These are phyloP conservation scores for Drosophila navojoa DNA, from an alignment of 1,140 invertebrate genomes.

Conservation along the genomic window DNA sequence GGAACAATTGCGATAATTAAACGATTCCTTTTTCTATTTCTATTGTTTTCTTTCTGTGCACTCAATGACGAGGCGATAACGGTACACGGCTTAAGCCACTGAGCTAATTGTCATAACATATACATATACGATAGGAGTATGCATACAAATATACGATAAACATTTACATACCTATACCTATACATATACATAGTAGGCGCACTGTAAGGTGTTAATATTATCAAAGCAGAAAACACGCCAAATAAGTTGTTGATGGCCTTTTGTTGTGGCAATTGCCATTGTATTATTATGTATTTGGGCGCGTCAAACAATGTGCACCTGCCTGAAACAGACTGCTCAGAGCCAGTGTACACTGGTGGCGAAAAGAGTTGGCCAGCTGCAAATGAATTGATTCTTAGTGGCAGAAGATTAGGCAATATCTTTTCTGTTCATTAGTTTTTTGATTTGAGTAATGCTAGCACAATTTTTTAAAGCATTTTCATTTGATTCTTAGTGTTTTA, in stretches of 20 bases:
- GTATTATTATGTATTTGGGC: slow-evolving; percentile 42
- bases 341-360: slow-evolving; percentile 25
- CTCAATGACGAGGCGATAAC: not conserved
- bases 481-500: no score
- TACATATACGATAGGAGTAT: not conserved
- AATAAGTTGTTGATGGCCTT: slow-evolving; percentile 8
- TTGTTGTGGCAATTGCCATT: slow-evolving; percentile 31
- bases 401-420: no score
- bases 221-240: not conserved
- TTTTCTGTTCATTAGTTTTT: no score
- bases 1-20: slow-evolving; percentile 47
- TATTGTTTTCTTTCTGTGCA: slow-evolving; percentile 18
- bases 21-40: slow-evolving; percentile 11
- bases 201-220: not conserved
- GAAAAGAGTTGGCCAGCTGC: slow-evolving; percentile 3
- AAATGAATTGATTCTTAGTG: no score
- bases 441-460: no score
- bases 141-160: not conserved
- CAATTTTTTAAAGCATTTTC: no score
- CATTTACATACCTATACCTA: not conserved
- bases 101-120: slow-evolving; percentile 3
- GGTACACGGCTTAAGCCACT: not conserved
- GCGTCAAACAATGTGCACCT: slow-evolving; percentile 25
- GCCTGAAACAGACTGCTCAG: not conserved
- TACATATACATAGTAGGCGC: not conserved